Evolutionary conservation across 1,140 invertebrate species (phyloP).

Genomic region (Pteromalus puparum): DNA sequence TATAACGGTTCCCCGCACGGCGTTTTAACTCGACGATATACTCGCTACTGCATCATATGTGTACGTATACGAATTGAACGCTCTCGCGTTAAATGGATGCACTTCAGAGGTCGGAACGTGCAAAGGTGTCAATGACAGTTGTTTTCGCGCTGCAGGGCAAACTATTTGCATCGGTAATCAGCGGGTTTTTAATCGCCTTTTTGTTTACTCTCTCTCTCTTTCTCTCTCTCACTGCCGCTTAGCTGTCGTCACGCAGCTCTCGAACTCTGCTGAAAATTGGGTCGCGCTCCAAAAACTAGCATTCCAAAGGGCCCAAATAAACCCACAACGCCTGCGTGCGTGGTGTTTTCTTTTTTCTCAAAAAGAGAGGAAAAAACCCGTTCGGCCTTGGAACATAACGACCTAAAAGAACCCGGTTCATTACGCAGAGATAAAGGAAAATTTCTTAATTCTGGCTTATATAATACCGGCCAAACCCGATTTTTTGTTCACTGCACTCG

Average conservation of each 20-base stretch:
- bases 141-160: background rate
- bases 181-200: too few relatives aligned
- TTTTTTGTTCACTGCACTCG: background rate
- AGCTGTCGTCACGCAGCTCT: too few relatives aligned
- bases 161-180: too few relatives aligned
- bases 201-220: too few relatives aligned
- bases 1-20: background rate
- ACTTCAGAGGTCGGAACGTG: background rate
- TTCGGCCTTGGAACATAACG: slow-evolving; percentile 4
- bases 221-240: too few relatives aligned
- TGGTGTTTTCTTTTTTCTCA: too few relatives aligned
- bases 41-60: background rate
- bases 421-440: slow-evolving; percentile 19
- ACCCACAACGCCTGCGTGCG: background rate
- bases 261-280: too few relatives aligned
- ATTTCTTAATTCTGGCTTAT: slow-evolving; percentile 9
- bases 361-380: background rate
- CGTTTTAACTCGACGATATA: slow-evolving; percentile 25
- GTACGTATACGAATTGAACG: background rate
- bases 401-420: background rate
- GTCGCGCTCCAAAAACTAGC: too few relatives aligned
- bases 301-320: background rate
- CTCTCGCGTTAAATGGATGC: background rate
- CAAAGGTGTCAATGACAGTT: background rate
- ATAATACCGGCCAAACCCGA: slow-evolving; percentile 22